Percentiles rank a stretch among this genome's conserved stretches.
Conservation (phyloP, 1,140 invertebrate species). For the Chionoecetes opilio region DNA sequence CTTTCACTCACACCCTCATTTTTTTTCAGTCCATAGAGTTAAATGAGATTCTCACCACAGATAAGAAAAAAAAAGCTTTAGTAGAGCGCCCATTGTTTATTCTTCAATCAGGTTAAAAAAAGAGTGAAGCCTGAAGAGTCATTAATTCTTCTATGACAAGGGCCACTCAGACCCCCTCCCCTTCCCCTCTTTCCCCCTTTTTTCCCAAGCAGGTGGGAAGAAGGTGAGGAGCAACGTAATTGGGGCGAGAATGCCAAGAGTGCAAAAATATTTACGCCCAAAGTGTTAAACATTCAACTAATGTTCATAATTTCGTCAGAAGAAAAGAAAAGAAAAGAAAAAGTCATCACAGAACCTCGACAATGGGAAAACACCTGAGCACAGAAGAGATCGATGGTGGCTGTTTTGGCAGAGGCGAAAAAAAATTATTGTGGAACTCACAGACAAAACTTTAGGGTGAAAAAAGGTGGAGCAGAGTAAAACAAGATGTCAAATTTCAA, state of each 20-base stretch:
- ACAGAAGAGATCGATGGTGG: neutral
- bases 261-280: neutral
- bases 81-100: neutral
- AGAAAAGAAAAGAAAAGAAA: neutral
- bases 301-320: neutral
- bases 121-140: neutral
- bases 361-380: constrained; percentile 6
- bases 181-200: neutral
- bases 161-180: neutral
- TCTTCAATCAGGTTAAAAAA: neutral
- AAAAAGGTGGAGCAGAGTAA: constrained; percentile 37
- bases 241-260: neutral
- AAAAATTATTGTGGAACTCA: neutral
- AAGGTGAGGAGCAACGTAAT: neutral
- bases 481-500: constrained; percentile 29
- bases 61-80: neutral
- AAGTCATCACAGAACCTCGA: neutral
- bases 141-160: constrained; percentile 14
- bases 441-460: constrained; percentile 30
- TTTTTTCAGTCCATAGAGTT: neutral
- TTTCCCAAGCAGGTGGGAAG: neutral
- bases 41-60: neutral
- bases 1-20: neutral
- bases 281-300: neutral
- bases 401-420: neutral